Evolutionary conservation across 2,888 invertebrate species (phyloP), one percentile per base, ranked within the genome.

Genomic region (Chrysomela aeneicollis): DNA sequence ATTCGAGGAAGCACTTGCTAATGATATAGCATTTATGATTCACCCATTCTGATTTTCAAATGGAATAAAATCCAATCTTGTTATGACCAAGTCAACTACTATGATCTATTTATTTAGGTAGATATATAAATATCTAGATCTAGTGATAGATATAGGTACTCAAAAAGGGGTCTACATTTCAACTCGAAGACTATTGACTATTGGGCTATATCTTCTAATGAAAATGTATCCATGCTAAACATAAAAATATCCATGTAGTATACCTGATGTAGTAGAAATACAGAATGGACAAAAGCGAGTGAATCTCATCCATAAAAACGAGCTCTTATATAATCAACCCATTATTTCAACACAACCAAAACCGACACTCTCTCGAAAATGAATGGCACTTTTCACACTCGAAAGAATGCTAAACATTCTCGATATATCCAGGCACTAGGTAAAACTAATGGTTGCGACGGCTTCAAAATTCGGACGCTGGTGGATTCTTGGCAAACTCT

Each of bases 191-290:
- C n/a, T n/a, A n/a, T n/a, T 26, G 37, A 30, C 64, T 22, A 55
- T 26, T 46, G 10, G 35, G 35, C 35, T 10, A 26, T 35, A 15
- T 15, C 42, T 15, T 15, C 42, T 42, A 42, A 15, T 42, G 42
- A 42, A n/a, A 35, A 10, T 10, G 58, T 49, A 61, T 53, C 46
- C 64, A 58, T 66, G 66, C 62, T 50, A 37, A 65, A 61, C 53
- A 64, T 17, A 49, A 51, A 42, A n/a, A 47, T 49, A 54, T 54
- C 54, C 42, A 17, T 32, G 12, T 18, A 59, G 57, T 30, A 61
- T 65, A 66, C 66, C 66, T 66, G 59, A 62, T n/a, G 15, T 42
- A 54, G 51, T 62, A 59, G 58, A 30, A 59, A 66, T 66, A 62
- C 32, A 66, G 51, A 59, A 66, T 55, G 17, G 66, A 62, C 49